These are phyloP conservation scores for Zapornia atra DNA, from an alignment of 2,113 vertebrate species.

Conservation along the genomic window DNA sequence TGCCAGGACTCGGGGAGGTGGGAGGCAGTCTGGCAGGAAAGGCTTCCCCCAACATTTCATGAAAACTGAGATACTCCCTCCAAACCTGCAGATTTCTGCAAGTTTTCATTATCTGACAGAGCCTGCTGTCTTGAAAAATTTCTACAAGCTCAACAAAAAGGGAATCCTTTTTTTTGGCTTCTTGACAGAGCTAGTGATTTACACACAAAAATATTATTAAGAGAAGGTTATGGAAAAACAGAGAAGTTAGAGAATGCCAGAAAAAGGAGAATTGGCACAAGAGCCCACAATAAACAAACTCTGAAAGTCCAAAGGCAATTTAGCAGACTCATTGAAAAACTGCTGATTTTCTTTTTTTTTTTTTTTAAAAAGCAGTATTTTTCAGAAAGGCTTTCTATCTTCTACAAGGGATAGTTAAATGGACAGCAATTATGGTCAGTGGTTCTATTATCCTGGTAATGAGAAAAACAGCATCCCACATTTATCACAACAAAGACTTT, in stretches of 20 bases:
- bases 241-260: not conserved
- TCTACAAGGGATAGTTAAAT: not conserved
- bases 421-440: not conserved
- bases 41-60: not conserved
- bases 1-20: not conserved
- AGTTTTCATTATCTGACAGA: not conserved
- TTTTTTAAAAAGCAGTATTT: not conserved
- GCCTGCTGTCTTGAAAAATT: not conserved
- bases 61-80: not conserved
- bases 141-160: not conserved
- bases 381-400: not conserved
- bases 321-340: not conserved
- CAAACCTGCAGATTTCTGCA: not conserved
- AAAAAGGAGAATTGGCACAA: not conserved
- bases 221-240: not conserved
- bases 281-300: not conserved
- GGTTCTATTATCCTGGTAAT: not conserved
- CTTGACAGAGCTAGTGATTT: not conserved
- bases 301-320: not conserved
- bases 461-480: not conserved
- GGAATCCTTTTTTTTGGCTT: not conserved
- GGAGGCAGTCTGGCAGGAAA: not conserved
- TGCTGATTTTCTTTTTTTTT: not conserved
- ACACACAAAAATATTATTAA: not conserved
- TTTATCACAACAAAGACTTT: not conserved